Base-by-base conservation (phyloP, 2,888 invertebrate genomes). In the Ptycholaimellus sp. region DNA sequence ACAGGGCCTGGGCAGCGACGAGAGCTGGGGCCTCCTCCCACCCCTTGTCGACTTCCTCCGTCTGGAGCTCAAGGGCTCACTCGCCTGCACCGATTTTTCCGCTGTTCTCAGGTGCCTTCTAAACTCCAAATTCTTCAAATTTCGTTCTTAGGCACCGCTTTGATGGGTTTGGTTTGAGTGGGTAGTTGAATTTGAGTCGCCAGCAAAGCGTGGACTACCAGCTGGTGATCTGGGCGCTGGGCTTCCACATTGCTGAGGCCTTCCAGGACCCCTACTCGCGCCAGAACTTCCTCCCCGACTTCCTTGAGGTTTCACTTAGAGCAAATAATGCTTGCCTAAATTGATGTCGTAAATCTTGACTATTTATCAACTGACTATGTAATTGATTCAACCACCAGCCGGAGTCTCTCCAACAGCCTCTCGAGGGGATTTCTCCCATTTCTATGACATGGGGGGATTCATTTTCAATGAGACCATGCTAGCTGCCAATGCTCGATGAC, bases 171-270 rank as follows among this genome's bases (percentile, higher is more conserved):
- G 23, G 23, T 6, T 23, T 23, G 23, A 23, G 6, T 23, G 23
- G 11, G 23, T 23, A 23, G 7, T 23, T 11, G 20, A 18, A 32
- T 30, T 25, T 25, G 11, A 37, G 40, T 13, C 35, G 38, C 18
- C 41, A 40, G 14, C 56, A 59, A 37, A 62, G 60, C 47, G 70
- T 72, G 52, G 70, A 71, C 45, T 74, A 76, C 53, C 68, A 70
- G 37, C 61, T 74, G 45, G 61, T 72, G 35, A 67, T 76, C 52
- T 77, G 76, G 75, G 69, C 74, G 21, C 59, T 75, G 34, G 70
- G 72, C 35, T 76, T 76, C 59, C 75, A 72, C 59, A 61, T 78
- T 41, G 64, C 76, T 49, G 77, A 78, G 59, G 59, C 61, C 40
- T 60, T 56, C 44, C 52, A 51, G 19, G 53, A 57, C 16, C 71